Base-by-base conservation (phyloP, 1,140 invertebrate species). In the Leucophenga varia region DNA sequence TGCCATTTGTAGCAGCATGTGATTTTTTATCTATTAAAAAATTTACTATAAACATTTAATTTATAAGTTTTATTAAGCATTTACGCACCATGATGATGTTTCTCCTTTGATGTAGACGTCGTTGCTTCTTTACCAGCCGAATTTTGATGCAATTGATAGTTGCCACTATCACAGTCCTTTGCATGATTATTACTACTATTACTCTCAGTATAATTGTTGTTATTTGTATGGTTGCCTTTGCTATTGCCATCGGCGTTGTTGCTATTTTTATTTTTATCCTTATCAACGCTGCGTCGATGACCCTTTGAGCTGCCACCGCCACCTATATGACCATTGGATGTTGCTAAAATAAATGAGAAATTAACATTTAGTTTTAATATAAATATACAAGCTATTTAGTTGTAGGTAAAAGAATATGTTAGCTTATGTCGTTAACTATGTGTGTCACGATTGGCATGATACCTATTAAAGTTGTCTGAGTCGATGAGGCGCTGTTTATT, bases 271-370 rank as follows among this genome's bases (percentile, higher is more conserved):
- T 68, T 72, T 19, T 63, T 67, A n/a, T 75, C 72, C 53, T 74
- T 74, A 50, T 74, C 69, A 49, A 67, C 50, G 47, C 72, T 73
- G 43, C 72, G 69, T 30, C 70, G 64, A 48, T 75, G 56, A 51
- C 63, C 64, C 53, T 64, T 73, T 28, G 55, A 54, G 43, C 54
- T 55, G 42, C 52, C 55, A 8, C 45, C 34, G 34, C 52, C 53
- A 42, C 25, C 56, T 49, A 58, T 57, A 42, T 73, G 71, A 21
- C 69, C 72, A 65, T 74, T 74, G 48, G 67, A 56, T 43, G 71
- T 68, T 31, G 61, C 64, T 61, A 42, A 46, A 30, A 45, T 6
- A 50, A 51, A 47, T 34, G 36, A 16, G 19, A 38, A 25, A 50
- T 43, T 6, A 17, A 40, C 10, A 39, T 25, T 35, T 34, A 48